These are phyloP conservation scores for Drosophila pegasa DNA, from an alignment of 2,888 invertebrate species.

Conservation along the genomic window DNA sequence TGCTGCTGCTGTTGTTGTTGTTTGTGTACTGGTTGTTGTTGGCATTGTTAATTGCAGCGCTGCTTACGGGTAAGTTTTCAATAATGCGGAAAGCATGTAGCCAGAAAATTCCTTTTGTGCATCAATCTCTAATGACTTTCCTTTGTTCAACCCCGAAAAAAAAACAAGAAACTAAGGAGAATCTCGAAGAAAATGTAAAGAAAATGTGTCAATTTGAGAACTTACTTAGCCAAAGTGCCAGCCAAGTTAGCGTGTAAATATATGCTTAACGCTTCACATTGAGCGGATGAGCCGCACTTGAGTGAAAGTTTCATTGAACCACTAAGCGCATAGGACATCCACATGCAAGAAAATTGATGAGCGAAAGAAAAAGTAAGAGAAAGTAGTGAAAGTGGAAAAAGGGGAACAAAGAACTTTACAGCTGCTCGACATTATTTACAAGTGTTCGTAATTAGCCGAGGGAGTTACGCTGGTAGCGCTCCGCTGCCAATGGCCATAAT, in stretches of 20 bases:
- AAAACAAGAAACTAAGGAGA: conserved; percentile 6
- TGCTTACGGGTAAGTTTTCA: conserved; percentile 72
- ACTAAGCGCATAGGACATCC: conserved; percentile 16
- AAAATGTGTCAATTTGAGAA: conserved; percentile 71
- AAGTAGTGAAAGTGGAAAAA: conserved; percentile 31
- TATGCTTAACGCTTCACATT: conserved; percentile 56
- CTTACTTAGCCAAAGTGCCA: conserved; percentile 52
- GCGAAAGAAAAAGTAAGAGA: background rate
- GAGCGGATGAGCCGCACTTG: conserved; percentile 42
- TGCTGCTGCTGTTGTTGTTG: conserved; percentile 13
- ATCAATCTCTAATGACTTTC: conserved; percentile 70
- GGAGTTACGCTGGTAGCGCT: background rate
- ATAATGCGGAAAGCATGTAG: conserved; percentile 70
- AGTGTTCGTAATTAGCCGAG: conserved; percentile 35
- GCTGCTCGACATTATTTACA: conserved; percentile 36
- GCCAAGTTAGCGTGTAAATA: conserved; percentile 64
- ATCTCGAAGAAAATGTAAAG: conserved; percentile 11
- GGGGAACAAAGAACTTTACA: conserved; percentile 36
- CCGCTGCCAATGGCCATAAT: conserved; percentile 4
- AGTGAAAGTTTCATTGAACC: conserved; percentile 48
- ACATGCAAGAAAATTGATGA: conserved; percentile 11
- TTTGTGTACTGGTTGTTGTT: conserved; percentile 22
- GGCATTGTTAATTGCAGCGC: conserved; percentile 64
- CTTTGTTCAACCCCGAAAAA: conserved; percentile 42
- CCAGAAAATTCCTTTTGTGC: conserved; percentile 57